phyloP scores from a whole-genome alignment of 2,888 invertebrate genomes.

The Steinernema carpocapsae region DNA sequence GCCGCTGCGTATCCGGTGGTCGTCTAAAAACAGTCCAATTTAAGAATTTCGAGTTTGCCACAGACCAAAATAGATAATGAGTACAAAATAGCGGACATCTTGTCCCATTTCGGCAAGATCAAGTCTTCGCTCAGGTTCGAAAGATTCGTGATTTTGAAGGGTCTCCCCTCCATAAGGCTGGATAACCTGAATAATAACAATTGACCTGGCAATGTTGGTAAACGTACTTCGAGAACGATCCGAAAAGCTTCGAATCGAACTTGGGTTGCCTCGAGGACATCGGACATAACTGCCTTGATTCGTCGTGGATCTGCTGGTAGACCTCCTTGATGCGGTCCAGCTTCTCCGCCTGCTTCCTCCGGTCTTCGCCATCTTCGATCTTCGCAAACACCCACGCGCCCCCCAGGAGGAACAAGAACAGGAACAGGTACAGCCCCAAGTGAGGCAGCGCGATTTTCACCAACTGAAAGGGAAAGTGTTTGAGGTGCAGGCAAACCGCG shows the following conservation, averaged over 20 bases:
- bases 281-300: slow-evolving; percentile 25
- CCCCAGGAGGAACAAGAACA: slow-evolving; percentile 60
- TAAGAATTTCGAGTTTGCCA: slow-evolving; percentile 7
- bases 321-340: slow-evolving; percentile 52
- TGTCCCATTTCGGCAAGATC: slow-evolving; percentile 62
- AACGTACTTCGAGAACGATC: slow-evolving; percentile 39
- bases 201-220: background rate
- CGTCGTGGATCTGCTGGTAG: slow-evolving; percentile 42
- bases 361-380: slow-evolving; percentile 60
- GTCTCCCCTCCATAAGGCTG: slow-evolving; percentile 55
- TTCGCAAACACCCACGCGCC: slow-evolving; percentile 62
- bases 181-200: slow-evolving; percentile 46
- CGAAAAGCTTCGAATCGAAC: slow-evolving; percentile 38
- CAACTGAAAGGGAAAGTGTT: slow-evolving; percentile 45
- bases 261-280: background rate
- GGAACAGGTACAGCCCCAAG: slow-evolving; percentile 59
- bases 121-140: slow-evolving; percentile 50
- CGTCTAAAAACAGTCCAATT: slow-evolving; percentile 46
- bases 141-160: slow-evolving; percentile 50
- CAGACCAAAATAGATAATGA: slow-evolving; percentile 67
- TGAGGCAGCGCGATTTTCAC: slow-evolving; percentile 66
- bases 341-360: slow-evolving; percentile 52
- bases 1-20: slow-evolving; percentile 67
- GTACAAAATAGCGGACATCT: slow-evolving; percentile 62
- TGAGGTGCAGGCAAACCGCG: background rate